phyloP scores from a whole-genome alignment of 2,888 invertebrate species.

The Catocala fraxini region DNA sequence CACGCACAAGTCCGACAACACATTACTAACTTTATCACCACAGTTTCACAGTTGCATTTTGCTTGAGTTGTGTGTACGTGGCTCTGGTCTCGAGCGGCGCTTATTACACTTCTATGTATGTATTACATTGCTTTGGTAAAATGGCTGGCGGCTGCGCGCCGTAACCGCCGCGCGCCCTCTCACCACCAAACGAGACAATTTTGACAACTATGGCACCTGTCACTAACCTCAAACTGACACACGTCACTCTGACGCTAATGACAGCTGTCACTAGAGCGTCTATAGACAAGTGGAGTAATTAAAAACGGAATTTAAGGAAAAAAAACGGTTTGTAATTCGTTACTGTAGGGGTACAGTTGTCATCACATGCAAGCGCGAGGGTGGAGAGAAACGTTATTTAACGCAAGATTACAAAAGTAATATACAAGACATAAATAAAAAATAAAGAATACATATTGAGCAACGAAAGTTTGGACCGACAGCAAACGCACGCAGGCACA shows the following conservation, averaged over 20 bases:
- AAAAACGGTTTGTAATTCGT: conserved; percentile 17
- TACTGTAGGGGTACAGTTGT: conserved; percentile 26
- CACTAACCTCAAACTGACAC: conserved; percentile 26
- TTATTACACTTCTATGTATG: conserved; percentile 43
- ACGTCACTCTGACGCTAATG: conserved; percentile 21
- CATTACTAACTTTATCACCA: neutral
- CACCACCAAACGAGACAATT: conserved; percentile 41
- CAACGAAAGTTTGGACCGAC: conserved; percentile 42
- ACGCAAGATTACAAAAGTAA: conserved; percentile 36
- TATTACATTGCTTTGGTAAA: conserved; percentile 62
- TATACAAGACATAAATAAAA: conserved; percentile 28
- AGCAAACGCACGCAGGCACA: neutral
- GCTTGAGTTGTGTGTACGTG: conserved; percentile 10
- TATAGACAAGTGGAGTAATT: conserved; percentile 17
- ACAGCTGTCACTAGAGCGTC: conserved; percentile 25
- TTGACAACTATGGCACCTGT: conserved; percentile 34
- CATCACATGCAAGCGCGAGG: conserved; percentile 42
- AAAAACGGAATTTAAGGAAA: conserved; percentile 22
- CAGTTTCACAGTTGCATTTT: conserved; percentile 12
- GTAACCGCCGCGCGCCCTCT: conserved; percentile 17
- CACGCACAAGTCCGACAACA: conserved; percentile 2
- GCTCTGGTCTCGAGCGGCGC: conserved; percentile 24
- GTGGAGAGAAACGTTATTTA: conserved; percentile 20
- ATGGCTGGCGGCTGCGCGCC: conserved; percentile 49
- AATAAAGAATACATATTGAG: conserved; percentile 48